Evolutionary conservation across 92 coral and sea anemone species (phyloP).

Genomic region (Epizoanthus rinbou): DNA sequence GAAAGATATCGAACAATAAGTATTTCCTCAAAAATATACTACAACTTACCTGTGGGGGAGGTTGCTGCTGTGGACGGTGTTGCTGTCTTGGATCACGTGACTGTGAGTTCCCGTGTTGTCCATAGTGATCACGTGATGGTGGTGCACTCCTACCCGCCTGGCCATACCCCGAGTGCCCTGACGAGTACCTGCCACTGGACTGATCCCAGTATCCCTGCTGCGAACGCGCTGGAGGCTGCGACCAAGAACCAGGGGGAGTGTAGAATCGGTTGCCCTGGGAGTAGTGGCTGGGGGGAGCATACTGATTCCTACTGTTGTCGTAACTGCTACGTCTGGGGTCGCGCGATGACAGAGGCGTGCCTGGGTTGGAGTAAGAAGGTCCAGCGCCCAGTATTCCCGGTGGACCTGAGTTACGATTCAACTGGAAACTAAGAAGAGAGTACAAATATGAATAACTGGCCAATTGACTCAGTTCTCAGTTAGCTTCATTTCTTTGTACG

Average conservation of each 20-base stretch:
- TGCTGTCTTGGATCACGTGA: conserved; percentile 48
- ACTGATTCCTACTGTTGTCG: conserved; percentile 51
- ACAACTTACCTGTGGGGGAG: conserved; percentile 50
- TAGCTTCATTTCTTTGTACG: no score
- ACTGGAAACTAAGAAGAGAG: conserved; percentile 28
- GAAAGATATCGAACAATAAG: not conserved
- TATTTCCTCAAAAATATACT: not conserved
- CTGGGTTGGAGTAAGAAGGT: conserved; percentile 52
- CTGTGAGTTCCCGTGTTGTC: not conserved
- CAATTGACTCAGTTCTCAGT: no score
- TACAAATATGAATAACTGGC: no score
- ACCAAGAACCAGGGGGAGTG: conserved; percentile 43
- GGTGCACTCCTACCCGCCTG: not conserved
- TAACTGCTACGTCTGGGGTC: conserved; percentile 55
- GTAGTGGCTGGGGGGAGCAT: conserved; percentile 28
- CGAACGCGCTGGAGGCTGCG: conserved; percentile 9
- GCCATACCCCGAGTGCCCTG: conserved; percentile 3
- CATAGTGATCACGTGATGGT: not conserved
- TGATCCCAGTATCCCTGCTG: conserved; percentile 3
- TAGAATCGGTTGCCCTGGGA: conserved; percentile 55
- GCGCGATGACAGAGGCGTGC: conserved; percentile 59
- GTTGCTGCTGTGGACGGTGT: conserved; percentile 24
- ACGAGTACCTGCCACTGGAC: not conserved
- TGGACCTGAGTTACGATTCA: conserved; percentile 39
- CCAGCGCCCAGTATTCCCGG: conserved; percentile 54